A percentile compares a stretch with the other conserved stretches of the same genome.
phyloP scores from a whole-genome alignment of 1,140 invertebrate species.

The Hycleus phaleratus region DNA sequence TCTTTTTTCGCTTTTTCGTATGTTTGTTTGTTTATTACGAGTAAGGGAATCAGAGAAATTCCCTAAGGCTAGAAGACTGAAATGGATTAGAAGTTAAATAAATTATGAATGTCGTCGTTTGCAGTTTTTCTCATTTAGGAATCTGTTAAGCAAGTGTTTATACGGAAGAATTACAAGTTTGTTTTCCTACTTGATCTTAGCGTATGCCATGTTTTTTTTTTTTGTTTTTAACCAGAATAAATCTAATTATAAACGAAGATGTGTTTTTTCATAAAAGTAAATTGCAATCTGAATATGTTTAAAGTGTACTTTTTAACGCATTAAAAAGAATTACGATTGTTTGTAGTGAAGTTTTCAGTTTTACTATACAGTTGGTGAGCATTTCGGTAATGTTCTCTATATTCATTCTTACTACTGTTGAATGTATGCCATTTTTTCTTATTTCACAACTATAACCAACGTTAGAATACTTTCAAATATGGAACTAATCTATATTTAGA shows the following conservation, averaged over 20 bases:
- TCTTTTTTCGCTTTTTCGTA: not conserved
- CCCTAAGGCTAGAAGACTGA: slow-evolving; percentile 1
- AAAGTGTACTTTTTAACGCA: slow-evolving; percentile 1
- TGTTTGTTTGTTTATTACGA: slow-evolving; percentile 7
- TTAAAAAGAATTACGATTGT: slow-evolving; percentile 7
- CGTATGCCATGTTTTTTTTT: too few species aligned
- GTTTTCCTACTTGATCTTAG: not conserved
- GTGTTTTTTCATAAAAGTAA: slow-evolving; percentile 2
- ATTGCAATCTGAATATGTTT: slow-evolving; percentile 1
- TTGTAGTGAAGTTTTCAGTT: slow-evolving; percentile 5
- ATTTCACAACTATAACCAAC: slow-evolving; percentile 6
- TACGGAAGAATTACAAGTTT: slow-evolving; percentile 9
- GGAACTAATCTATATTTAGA: slow-evolving; percentile 8
- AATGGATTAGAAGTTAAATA: slow-evolving; percentile 15
- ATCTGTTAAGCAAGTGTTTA: slow-evolving; percentile 4
- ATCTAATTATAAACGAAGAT: slow-evolving; percentile 7
- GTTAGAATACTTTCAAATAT: slow-evolving; percentile 5
- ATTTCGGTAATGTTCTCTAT: not conserved
- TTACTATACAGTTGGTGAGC: slow-evolving; percentile 1
- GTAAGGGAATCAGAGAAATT: slow-evolving; percentile 5
- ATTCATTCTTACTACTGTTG: not conserved
- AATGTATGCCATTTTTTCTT: slow-evolving; percentile 9
- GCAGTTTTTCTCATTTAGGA: slow-evolving; percentile 6
- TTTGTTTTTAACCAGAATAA: not conserved
- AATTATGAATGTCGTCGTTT: slow-evolving; percentile 14